A percentile compares a stretch with the other conserved stretches of the same genome.
Conservation (phyloP, 2,797 vertebrate species). For the Argyrosomus regius region DNA sequence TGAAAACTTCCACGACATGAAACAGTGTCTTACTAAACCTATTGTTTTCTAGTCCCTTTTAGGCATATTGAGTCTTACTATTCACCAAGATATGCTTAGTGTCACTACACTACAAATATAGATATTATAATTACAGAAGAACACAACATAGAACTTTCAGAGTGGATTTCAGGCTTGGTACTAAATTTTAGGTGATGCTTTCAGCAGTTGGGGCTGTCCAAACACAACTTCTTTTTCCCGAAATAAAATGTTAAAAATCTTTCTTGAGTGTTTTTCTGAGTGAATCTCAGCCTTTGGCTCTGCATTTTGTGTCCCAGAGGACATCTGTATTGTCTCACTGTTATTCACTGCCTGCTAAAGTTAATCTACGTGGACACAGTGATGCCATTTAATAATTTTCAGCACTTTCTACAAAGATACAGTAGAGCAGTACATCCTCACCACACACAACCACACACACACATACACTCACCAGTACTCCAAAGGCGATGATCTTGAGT, state of each 20-base stretch:
- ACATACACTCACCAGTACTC: conserved; percentile 89
- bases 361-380: background rate
- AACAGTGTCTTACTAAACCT: background rate
- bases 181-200: background rate
- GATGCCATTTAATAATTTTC: conserved; percentile 4
- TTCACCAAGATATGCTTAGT: background rate
- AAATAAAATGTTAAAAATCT: background rate
- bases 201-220: background rate
- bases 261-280: background rate
- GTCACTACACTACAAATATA: background rate
- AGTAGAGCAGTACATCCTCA: conserved; percentile 7
- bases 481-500: conserved; percentile 97
- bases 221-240: background rate
- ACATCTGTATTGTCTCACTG: background rate
- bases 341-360: background rate
- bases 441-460: conserved; percentile 33
- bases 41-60: conserved; percentile 2
- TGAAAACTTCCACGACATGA: background rate
- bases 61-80: background rate
- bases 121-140: background rate
- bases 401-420: conserved; percentile 11
- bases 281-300: background rate
- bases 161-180: background rate
- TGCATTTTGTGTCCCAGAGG: background rate
- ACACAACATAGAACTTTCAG: background rate